Conservation (phyloP, 2,113 vertebrate genomes). For the Mugil cephalus region DNA sequence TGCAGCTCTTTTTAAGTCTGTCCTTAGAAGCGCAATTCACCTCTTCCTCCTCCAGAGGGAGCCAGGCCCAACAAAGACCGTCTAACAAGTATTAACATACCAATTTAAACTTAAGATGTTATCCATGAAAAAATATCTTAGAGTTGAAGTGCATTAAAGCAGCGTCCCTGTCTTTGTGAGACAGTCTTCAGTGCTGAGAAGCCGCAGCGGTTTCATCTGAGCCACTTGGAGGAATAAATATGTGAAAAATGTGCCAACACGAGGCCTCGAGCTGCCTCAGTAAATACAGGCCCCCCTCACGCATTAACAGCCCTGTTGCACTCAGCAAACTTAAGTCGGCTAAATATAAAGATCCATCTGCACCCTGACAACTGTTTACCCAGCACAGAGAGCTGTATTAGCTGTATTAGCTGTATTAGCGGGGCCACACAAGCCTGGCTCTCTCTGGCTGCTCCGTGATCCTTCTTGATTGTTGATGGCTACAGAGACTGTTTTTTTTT, state of each 20-base stretch:
- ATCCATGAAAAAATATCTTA: background rate
- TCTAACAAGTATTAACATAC: background rate
- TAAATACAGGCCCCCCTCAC: constrained; percentile 14
- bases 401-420: too few species aligned
- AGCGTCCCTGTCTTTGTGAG: background rate
- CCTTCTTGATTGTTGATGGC: constrained; percentile 11
- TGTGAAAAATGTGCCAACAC: constrained; percentile 25
- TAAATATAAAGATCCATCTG: constrained; percentile 49
- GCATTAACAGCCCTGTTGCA: constrained; percentile 26
- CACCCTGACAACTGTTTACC: constrained; percentile 39
- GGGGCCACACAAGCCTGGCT: constrained; percentile 27
- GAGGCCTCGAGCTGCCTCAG: background rate
- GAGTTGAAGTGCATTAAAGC: too few species aligned
- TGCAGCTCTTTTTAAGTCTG: background rate
- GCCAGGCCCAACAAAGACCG: background rate
- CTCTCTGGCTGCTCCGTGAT: constrained; percentile 40
- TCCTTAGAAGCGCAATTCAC: background rate
- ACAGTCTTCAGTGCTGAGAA: background rate
- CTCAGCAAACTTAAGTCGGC: constrained; percentile 36
- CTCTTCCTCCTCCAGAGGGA: constrained; percentile 53
- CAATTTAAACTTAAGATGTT: constrained; percentile 6
- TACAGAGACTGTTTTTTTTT: constrained; percentile 10
- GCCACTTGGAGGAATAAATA: constrained; percentile 29
- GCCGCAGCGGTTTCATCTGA: constrained; percentile 11
- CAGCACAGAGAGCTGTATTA: constrained; percentile 30